phyloP scores from a whole-genome alignment of 2,797 vertebrate species.

The Vespertilio murinus region DNA sequence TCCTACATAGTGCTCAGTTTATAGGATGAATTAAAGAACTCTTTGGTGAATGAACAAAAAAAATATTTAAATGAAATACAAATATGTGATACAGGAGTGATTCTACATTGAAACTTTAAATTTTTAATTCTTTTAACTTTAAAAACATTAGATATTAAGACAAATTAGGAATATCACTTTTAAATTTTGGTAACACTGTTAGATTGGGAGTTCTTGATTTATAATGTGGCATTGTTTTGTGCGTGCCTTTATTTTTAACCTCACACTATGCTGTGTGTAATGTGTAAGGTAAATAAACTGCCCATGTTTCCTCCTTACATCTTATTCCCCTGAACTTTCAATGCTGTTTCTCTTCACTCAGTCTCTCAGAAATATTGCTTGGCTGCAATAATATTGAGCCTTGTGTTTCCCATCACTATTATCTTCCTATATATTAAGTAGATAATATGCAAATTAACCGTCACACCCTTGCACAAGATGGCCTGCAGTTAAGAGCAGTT shows the following conservation, averaged over 20 bases:
- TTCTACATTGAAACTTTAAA: background rate
- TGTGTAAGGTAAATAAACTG: background rate
- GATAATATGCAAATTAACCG: no score
- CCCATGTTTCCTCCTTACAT: background rate
- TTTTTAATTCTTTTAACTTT: background rate
- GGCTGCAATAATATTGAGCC: background rate
- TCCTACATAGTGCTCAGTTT: background rate
- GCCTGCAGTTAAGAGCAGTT: no score
- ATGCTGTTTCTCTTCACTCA: background rate
- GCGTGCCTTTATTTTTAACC: background rate
- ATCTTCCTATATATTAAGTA: no score
- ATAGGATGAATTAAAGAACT: background rate
- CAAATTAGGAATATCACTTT: background rate
- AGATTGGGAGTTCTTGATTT: background rate
- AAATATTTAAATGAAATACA: background rate
- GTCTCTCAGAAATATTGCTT: background rate
- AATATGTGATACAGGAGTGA: background rate
- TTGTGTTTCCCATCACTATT: background rate
- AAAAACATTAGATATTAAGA: slow-evolving; percentile 6
- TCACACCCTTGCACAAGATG: no score
- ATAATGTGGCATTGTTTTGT: background rate
- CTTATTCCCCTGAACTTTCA: background rate
- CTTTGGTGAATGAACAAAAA: background rate
- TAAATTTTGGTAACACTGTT: background rate
- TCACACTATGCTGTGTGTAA: background rate